Conservation (phyloP, 2,797 vertebrate species). For the Ctenopoma kingsleyae region DNA sequence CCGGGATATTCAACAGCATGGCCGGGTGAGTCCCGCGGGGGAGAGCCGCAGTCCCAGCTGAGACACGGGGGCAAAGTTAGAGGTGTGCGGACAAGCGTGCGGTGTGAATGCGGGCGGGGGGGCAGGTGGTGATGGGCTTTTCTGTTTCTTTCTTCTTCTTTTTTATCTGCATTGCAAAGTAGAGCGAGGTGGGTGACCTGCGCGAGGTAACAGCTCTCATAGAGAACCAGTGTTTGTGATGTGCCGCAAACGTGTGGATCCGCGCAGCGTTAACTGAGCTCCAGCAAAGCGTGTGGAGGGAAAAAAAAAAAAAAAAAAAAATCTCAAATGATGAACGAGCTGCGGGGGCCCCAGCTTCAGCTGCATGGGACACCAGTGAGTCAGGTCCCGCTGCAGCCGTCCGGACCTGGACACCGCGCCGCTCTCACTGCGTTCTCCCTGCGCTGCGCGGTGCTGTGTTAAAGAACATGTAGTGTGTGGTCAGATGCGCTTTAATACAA, state of each 20-base stretch:
- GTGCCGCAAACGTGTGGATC: slow-evolving; percentile 1
- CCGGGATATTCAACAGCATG: slow-evolving; percentile 40
- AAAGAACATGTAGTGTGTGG: rapidly evolving
- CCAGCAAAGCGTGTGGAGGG: neutral
- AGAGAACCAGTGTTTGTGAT: too few species aligned
- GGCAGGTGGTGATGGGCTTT: neutral
- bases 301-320: neutral
- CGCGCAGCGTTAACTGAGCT: neutral
- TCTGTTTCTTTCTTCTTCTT: neutral
- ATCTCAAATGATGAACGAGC: neutral
- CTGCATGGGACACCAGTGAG: slow-evolving; percentile 31
- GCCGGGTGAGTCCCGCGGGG: slow-evolving; percentile 38
- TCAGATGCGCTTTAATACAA: too few species aligned
- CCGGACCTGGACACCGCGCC: neutral
- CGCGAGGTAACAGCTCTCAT: neutral
- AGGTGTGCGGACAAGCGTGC: neutral
- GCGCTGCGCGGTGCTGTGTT: too few species aligned
- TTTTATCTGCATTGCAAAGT: slow-evolving; percentile 2
- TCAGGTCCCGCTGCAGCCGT: slow-evolving; percentile 17
- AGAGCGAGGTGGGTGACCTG: neutral
- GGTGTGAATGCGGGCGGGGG: neutral
- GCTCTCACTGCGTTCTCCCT: slow-evolving; percentile 9
- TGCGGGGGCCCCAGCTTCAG: slow-evolving; percentile 8
- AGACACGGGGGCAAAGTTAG: slow-evolving; percentile 19
- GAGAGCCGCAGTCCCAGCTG: slow-evolving; percentile 2